Conservation (phyloP, 2,888 invertebrate genomes). For the Pristionchus japonicus region DNA sequence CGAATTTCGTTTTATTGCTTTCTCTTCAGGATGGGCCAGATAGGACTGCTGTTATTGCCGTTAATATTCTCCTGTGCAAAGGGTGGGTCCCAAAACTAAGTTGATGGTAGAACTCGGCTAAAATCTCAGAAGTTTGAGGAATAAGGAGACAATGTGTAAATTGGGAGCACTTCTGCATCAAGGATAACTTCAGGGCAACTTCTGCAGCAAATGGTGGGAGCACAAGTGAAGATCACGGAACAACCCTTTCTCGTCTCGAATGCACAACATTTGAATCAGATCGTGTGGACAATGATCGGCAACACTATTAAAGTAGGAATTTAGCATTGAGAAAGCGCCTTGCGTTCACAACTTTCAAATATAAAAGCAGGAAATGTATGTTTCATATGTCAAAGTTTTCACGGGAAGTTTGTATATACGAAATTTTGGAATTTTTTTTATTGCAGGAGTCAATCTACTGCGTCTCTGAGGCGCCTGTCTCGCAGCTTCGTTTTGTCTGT, state of each 20-base stretch:
- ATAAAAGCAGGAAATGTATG: too few species aligned
- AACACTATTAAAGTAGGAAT: slow-evolving; percentile 57
- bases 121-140: too few species aligned
- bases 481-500: slow-evolving; percentile 73
- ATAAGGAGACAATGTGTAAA: too few species aligned
- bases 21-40: not conserved
- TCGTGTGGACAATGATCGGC: slow-evolving; percentile 73
- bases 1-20: not conserved
- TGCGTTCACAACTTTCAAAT: not conserved
- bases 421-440: not conserved
- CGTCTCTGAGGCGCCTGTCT: slow-evolving; percentile 65
- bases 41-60: not conserved
- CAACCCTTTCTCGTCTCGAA: slow-evolving; percentile 71
- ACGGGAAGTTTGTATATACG: too few species aligned
- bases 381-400: too few species aligned
- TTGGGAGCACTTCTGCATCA: too few species aligned
- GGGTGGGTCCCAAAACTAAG: too few species aligned
- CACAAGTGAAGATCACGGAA: slow-evolving; percentile 73
- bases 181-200: slow-evolving; percentile 21
- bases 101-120: too few species aligned
- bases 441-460: slow-evolving; percentile 60
- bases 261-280: slow-evolving; percentile 69
- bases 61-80: not conserved
- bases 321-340: too few species aligned
- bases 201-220: slow-evolving; percentile 46